Evolutionary conservation across 2,888 invertebrate species (phyloP), one percentile per base, ranked within the genome.

Genomic region (Eupeodes luniger): DNA sequence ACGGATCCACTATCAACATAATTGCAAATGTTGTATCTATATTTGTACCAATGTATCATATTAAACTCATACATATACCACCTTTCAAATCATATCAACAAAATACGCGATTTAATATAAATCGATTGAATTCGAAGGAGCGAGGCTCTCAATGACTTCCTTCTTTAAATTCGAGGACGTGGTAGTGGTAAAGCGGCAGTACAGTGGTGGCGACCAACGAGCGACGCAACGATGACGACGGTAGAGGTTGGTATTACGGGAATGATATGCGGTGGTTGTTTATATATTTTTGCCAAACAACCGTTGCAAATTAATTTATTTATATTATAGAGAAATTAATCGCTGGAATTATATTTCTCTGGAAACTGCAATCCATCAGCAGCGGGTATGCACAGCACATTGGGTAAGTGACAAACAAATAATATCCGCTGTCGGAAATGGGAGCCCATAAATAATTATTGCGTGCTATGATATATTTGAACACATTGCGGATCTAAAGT

Each of bases 361-460:
- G 27, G 72, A 59, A 72, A 76, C 44, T 77, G 81, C 88, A 69
- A 88, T 88, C 77, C 81, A 81, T 88, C 85, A 85, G 81, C 36
- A 47, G 44, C 49, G 27, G 27, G 27, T 27, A 27, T 27, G 27
- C 27, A 27, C 27, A n/a, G 12, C 77, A 55, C 76, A 55, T 72
- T 55, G 84, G 80, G 80, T 55, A 81, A 81, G 85, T 88, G 88
- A 85, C 88, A 88, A 88, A 88, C 88, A 88, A 88, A 88, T 88
- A 88, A 84, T 85, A 88, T 88, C 87, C 87, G 87, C 62, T 85
- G 80, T 62, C 84, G 87, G 84, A 88, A 88, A 88, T 85, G 80
- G 27, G 81, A 80, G 16, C 53, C 87, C 77, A 88, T 85, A 88
- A 88, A 88, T 88, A 85, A 88, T 85, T 85, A 88, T 88, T 75